A percentile compares a stretch with the other conserved stretches of the same genome.
Conservation (phyloP, 2,888 invertebrate species). For the Tinea trinotella region DNA sequence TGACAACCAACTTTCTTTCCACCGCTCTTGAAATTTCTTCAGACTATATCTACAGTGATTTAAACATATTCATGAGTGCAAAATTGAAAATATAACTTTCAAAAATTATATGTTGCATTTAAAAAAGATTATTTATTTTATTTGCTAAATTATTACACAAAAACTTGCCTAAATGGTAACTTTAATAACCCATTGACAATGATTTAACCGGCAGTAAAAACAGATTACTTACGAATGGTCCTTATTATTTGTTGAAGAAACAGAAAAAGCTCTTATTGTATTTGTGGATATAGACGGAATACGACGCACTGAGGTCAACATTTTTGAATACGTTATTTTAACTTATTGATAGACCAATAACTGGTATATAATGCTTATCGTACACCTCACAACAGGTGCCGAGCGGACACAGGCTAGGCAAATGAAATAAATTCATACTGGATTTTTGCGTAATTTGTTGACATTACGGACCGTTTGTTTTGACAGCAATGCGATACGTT, state of each 20-base stretch:
- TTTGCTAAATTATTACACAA: too few relatives aligned
- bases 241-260: slow-evolving; percentile 38
- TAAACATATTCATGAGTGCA: too few relatives aligned
- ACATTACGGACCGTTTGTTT: neutral
- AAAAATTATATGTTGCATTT: too few relatives aligned
- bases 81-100: too few relatives aligned
- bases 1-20: too few relatives aligned
- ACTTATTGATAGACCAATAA: neutral
- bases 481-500: too few relatives aligned
- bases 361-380: neutral
- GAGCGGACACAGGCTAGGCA: neutral
- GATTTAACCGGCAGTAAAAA: neutral
- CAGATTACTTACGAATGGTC: slow-evolving; percentile 48
- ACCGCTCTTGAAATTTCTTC: too few relatives aligned
- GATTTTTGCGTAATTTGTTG: neutral
- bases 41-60: too few relatives aligned
- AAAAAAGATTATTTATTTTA: too few relatives aligned
- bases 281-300: slow-evolving; percentile 22
- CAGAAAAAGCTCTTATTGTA: slow-evolving; percentile 40
- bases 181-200: too few relatives aligned
- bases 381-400: neutral
- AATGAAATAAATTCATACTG: neutral
- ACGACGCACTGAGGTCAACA: slow-evolving; percentile 1
- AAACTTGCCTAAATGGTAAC: too few relatives aligned
- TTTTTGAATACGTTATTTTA: neutral